Base-by-base conservation (phyloP, 2,113 vertebrate genomes). In the Micromys minutus region DNA sequence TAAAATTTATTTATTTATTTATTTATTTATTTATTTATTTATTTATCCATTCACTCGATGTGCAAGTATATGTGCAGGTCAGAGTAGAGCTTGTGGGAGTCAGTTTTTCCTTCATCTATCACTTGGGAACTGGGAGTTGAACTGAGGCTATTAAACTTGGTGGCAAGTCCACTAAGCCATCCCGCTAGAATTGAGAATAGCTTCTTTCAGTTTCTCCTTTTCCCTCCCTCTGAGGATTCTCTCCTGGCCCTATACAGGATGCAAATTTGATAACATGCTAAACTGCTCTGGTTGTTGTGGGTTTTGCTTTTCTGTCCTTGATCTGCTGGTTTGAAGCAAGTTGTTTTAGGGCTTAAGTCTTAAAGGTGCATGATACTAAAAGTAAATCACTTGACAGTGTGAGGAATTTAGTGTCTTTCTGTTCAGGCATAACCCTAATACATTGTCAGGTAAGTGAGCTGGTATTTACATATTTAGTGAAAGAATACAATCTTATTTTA, bases 401-500 rank as follows among this genome's bases (percentile, higher is more conserved):
- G 61, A 50, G 24, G 47, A 92, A 84, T 47, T 91, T 96, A 71
- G 93, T 89, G 59, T 75, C 52, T 67, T 5, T 19, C 22, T 69
- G 2, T 76, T 6, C 29, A 90, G 59, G 22, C 72, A 2, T 91
- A 87, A 91, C 79, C 5, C 1, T 47, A 80, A 65, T 65, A 24
- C 2, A 80, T 2, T 93, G 29, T 94, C 71, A 90, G 45, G 83
- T 24, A 34, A 21, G 36, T 77, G 9, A 92, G 24, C 79, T 26
- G n/a, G 17, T 93, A 89, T 87, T 96, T 95, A 94, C 71, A 50
- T 95, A 87, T 47, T 74, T 93, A 79, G 26, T 52, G 61, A 74
- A 91, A 83, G 92, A 80, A 65, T 95, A 26, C 31, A 83, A 39
- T 83, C 95, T 57, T 15, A 85, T 67, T 26, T 47, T 84, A 13